A percentile compares a stretch with the other conserved stretches of the same genome.
These are phyloP conservation scores for Deroplatys truncata DNA, from an alignment of 2,888 invertebrate species.

Conservation along the genomic window DNA sequence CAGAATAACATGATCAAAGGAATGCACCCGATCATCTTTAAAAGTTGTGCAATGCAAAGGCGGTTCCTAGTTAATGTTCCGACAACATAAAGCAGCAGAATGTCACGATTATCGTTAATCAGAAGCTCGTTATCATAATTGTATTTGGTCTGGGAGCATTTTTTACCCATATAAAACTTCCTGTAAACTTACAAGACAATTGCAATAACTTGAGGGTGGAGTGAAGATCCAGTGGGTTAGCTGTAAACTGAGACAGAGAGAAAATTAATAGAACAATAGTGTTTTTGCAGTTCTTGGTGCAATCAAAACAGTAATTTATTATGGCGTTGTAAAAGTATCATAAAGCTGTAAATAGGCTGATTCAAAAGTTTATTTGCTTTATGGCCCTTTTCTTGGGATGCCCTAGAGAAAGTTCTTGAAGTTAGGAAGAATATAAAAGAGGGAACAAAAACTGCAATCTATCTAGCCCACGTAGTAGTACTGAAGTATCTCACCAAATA, in stretches of 20 bases:
- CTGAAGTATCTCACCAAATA: too few species aligned
- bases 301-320: background rate
- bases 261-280: background rate
- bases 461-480: background rate
- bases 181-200: background rate
- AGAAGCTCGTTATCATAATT: background rate
- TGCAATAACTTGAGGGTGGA: background rate
- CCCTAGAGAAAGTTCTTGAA: background rate
- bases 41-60: too few species aligned
- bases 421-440: background rate
- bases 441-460: background rate
- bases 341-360: background rate
- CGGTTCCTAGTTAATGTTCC: too few species aligned
- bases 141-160: background rate
- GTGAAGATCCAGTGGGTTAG: background rate
- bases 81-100: too few species aligned
- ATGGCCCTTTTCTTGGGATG: background rate
- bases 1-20: too few species aligned
- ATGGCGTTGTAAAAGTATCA: background rate
- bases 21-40: too few species aligned
- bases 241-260: background rate
- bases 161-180: too few species aligned
- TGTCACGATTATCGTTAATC: background rate
- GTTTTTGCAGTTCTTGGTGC: background rate
- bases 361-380: background rate